These are phyloP conservation scores for Epinephelus awoara DNA, from an alignment of 2,797 vertebrate species.

Conservation along the genomic window DNA sequence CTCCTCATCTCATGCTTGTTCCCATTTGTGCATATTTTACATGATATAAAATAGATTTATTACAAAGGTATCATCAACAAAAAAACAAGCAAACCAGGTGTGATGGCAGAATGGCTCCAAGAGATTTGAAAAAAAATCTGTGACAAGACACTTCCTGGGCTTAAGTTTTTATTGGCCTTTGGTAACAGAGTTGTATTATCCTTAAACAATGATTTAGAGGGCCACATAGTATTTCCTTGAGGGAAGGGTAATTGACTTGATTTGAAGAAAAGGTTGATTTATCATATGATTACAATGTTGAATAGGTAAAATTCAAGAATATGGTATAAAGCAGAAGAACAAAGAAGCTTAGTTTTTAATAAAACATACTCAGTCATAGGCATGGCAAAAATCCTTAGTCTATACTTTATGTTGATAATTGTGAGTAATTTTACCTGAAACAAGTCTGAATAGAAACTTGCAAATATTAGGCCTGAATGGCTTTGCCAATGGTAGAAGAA, in stretches of 20 bases:
- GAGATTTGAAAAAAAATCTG: not conserved
- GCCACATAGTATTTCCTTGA: not conserved
- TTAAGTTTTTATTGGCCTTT: not conserved
- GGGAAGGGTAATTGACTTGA: not conserved
- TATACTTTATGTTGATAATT: not conserved
- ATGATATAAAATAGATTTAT: too few relatives aligned
- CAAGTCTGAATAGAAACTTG: not conserved
- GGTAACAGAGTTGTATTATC: not conserved
- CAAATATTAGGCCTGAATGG: too few relatives aligned
- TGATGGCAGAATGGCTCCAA: not conserved
- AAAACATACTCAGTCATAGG: not conserved
- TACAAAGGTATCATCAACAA: too few relatives aligned
- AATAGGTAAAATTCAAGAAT: not conserved
- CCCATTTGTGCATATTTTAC: too few relatives aligned
- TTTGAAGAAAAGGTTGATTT: not conserved
- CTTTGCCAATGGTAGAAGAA: too few relatives aligned
- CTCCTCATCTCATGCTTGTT: too few relatives aligned
- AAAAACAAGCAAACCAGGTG: not conserved
- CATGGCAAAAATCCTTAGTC: conserved; percentile 1
- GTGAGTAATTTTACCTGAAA: conserved; percentile 12
- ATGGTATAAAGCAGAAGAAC: not conserved
- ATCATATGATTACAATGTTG: not conserved
- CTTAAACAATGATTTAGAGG: not conserved
- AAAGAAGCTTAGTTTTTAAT: conserved; percentile 17
- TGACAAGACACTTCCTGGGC: not conserved